A percentile compares a stretch with the other conserved stretches of the same genome.
phyloP scores from a whole-genome alignment of 2,888 invertebrate species.

The Fragum sueziense region DNA sequence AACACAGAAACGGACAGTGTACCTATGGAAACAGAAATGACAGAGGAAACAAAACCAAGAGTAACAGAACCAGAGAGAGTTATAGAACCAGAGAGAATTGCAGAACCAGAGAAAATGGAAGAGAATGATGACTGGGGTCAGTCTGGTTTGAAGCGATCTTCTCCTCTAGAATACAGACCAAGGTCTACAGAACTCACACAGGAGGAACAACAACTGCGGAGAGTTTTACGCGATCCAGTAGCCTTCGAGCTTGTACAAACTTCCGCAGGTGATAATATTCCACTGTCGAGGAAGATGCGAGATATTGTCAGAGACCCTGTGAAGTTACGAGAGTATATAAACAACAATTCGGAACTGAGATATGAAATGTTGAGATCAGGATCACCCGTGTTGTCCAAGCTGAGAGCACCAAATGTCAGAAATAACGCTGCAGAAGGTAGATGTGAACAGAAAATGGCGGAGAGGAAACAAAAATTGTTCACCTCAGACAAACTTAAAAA shows the following conservation, averaged over 20 bases:
- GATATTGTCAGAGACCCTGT: slow-evolving; percentile 39
- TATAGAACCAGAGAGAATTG: neutral
- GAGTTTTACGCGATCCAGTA: slow-evolving; percentile 49
- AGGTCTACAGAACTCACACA: neutral
- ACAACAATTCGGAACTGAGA: slow-evolving; percentile 45
- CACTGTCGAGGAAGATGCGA: slow-evolving; percentile 19
- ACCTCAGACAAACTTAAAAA: neutral
- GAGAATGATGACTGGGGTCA: neutral
- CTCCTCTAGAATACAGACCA: neutral
- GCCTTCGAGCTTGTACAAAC: slow-evolving; percentile 48
- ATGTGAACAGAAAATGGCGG: neutral
- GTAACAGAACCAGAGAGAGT: neutral
- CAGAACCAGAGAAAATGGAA: neutral
- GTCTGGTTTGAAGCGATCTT: neutral
- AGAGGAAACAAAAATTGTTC: neutral
- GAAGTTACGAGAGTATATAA: slow-evolving; percentile 42
- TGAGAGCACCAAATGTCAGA: slow-evolving; percentile 8
- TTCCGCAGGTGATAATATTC: slow-evolving; percentile 31
- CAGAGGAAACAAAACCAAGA: neutral
- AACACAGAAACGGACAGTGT: slow-evolving; percentile 3
- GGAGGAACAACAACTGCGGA: slow-evolving; percentile 42
- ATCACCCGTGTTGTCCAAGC: slow-evolving; percentile 21
- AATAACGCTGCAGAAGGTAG: neutral
- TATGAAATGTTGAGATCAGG: slow-evolving; percentile 34
- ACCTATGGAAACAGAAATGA: slow-evolving; percentile 6